These are phyloP conservation scores for Resseliella maxima DNA, from an alignment of 2,888 invertebrate genomes.

Conservation along the genomic window DNA sequence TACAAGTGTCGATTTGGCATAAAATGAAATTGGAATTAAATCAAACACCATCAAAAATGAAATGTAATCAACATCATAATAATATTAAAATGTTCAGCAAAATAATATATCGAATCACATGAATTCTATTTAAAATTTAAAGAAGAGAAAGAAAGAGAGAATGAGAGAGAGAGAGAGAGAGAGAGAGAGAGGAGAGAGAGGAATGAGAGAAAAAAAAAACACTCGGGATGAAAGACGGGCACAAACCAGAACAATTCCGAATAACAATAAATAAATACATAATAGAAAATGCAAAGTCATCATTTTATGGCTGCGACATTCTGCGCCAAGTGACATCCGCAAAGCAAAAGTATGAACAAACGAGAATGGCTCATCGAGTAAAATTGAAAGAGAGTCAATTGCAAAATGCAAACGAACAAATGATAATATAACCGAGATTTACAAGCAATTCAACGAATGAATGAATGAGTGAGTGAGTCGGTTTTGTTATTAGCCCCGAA, in stretches of 20 bases:
- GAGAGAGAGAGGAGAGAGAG: too few relatives aligned
- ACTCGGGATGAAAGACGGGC: neutral
- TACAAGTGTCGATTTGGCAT: slow-evolving; percentile 28
- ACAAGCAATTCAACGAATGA: neutral
- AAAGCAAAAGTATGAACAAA: neutral
- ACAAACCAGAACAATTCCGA: neutral
- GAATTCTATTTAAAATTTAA: slow-evolving; percentile 12
- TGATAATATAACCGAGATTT: slow-evolving; percentile 29
- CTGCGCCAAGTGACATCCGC: neutral
- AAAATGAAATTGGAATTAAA: slow-evolving; percentile 53
- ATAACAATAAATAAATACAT: slow-evolving; percentile 44
- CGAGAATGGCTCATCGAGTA: neutral
- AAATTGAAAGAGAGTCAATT: neutral
- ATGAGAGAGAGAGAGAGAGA: too few relatives aligned
- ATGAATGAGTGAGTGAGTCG: neutral
- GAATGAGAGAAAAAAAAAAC: neutral
- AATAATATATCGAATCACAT: slow-evolving; percentile 27
- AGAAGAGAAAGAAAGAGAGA: too few relatives aligned
- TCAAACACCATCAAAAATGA: slow-evolving; percentile 53
- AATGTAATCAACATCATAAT: slow-evolving; percentile 54
- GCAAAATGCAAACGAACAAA: slow-evolving; percentile 1
- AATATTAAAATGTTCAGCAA: slow-evolving; percentile 27
- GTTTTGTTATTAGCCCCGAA: slow-evolving; percentile 48
- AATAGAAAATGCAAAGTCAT: slow-evolving; percentile 55
- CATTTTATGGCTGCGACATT: slow-evolving; percentile 21